Evolutionary conservation across 2,888 invertebrate species (phyloP), one percentile per base, ranked within the genome.

Genomic region (Sturmia bella): DNA sequence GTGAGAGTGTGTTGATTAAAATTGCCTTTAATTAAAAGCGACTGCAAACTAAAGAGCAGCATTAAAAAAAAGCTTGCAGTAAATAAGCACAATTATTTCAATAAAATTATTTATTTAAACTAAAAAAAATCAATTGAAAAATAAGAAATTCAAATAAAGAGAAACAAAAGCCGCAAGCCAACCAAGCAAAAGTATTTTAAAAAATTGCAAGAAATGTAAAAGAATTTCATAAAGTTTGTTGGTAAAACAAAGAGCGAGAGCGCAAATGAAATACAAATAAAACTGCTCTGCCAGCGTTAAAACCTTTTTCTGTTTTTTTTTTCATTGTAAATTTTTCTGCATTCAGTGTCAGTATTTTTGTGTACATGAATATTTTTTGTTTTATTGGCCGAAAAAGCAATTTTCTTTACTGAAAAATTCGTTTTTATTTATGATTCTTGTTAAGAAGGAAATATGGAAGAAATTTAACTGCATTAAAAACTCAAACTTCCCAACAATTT

Each of bases 271-370:
- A 74, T 45, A 69, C 61, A 68, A 59, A 52, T 45, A 61, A 68
- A 79, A 75, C 83, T 76, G 83, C 79, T 79, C 83, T 76, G 83
- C 24, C 24, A 72, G 56, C 72, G 63, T 79, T 79, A 43, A 64
- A 74, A 80, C 63, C 32, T 80, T 72, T 70, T 75, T 54, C 45
- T 11, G 3, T 32, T 7, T 15, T 17, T 27, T 27, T 57, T 43
- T 54, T 15, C 12, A 15, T 21, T 54, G 32, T 52, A 19, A 63
- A 66, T 70, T 66, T 57, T 72, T 77, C 72, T 66, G 32, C 19
- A 19, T 12, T 21, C 6, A 52, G 48, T 68, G 19, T 43, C 2
- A 15, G 32, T 57, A 69, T 39, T 41, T 52, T 17, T 52, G 45
- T 66, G 59, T 52, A 6, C 45, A n/a, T 52, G 3, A n/a, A 41